Conservation (phyloP, 2,888 invertebrate genomes). For the Tetragonula carbonaria region DNA sequence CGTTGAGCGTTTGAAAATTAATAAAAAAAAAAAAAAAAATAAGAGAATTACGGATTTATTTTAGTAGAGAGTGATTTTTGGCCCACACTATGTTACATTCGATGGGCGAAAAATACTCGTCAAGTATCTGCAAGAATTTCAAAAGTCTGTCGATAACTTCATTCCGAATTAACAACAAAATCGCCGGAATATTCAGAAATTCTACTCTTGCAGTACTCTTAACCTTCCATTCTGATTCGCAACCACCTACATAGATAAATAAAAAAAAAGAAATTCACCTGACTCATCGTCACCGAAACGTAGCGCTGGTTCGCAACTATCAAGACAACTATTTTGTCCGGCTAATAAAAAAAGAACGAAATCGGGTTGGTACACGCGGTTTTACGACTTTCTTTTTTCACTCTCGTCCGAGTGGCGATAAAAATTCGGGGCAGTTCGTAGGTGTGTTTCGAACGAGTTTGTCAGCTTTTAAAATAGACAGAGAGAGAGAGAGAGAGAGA, state of each 20-base stretch:
- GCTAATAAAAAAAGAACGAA: neutral
- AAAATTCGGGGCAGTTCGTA: neutral
- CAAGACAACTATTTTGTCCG: neutral
- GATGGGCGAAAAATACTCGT: too few relatives aligned
- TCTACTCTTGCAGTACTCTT: accelerated
- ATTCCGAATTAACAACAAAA: neutral
- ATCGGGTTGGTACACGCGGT: neutral
- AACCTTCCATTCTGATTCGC: neutral
- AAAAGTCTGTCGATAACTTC: neutral
- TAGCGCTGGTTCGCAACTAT: neutral
- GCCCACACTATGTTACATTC: too few relatives aligned
- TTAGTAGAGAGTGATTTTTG: too few relatives aligned
- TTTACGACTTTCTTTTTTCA: neutral
- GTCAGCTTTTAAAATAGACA: neutral
- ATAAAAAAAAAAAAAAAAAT: too few relatives aligned
- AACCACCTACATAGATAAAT: neutral
- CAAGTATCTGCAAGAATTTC: too few relatives aligned
- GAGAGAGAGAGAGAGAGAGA: too few relatives aligned
- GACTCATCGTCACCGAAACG: neutral
- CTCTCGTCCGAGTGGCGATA: neutral
- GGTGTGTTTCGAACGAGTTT: constrained; percentile 11
- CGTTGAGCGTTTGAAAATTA: too few relatives aligned
- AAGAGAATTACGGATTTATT: too few relatives aligned
- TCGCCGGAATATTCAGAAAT: neutral
- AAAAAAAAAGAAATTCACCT: neutral